Percentiles rank a stretch among this genome's conserved stretches.
Conservation (phyloP, 2,797 vertebrate genomes). For the Eulemur mongoz region DNA sequence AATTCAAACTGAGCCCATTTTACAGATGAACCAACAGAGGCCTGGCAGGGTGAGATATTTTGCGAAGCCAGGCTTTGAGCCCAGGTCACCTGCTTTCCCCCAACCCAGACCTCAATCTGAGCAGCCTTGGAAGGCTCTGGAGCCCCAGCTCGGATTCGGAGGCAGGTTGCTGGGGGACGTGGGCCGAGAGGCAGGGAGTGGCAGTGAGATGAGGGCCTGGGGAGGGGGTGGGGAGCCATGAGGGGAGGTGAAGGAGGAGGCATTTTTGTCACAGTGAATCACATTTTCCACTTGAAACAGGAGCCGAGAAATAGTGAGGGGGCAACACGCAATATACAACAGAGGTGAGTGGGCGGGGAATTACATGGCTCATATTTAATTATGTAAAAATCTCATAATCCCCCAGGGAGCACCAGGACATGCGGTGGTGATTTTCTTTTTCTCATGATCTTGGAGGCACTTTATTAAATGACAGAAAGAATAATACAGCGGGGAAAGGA, state of each 20-base stretch:
- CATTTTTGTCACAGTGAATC: not conserved
- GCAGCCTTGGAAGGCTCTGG: too few species aligned
- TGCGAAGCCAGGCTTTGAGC: not conserved
- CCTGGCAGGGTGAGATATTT: not conserved
- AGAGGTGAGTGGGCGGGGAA: not conserved
- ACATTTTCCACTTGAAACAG: not conserved
- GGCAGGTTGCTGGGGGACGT: not conserved
- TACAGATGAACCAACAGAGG: not conserved
- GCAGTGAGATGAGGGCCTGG: too few species aligned
- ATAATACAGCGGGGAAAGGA: not conserved
- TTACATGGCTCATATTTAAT: slow-evolving; percentile 49
- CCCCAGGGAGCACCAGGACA: slow-evolving; percentile 23
- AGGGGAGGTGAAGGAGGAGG: not conserved
- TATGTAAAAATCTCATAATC: slow-evolving; percentile 63
- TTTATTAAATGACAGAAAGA: slow-evolving; percentile 63
- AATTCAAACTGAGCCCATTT: not conserved
- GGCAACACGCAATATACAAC: not conserved
- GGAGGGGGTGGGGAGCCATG: not conserved
- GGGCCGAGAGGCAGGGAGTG: too few species aligned
- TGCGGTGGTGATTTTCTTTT: not conserved
- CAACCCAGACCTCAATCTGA: not conserved
- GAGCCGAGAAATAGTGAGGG: not conserved
- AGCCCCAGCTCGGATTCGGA: not conserved
- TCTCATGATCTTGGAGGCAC: slow-evolving; percentile 35
- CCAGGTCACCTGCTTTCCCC: not conserved